Percentiles rank a stretch among this genome's conserved stretches.
Conservation (phyloP, 2,888 invertebrate genomes). For the Notocelia uddmanniana region DNA sequence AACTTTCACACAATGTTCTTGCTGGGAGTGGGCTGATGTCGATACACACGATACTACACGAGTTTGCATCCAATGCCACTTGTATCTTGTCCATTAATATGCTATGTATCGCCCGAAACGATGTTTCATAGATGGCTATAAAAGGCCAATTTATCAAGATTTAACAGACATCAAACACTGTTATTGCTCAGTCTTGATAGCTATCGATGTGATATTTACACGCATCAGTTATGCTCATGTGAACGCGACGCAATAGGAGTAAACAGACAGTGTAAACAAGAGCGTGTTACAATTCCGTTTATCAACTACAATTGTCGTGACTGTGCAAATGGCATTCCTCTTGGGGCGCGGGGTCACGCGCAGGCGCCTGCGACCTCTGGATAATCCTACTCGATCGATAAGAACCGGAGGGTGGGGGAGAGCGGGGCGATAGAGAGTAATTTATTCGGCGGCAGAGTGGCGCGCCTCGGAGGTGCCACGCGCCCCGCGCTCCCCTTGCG, state of each 20-base stretch:
- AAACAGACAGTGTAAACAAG: conserved; percentile 48
- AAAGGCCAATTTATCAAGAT: conserved; percentile 70
- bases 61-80: conserved; percentile 59
- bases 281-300: conserved; percentile 55
- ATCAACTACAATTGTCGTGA: conserved; percentile 66
- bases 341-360: conserved; percentile 71
- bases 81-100: conserved; percentile 58
- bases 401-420: conserved; percentile 60
- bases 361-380: conserved; percentile 77
- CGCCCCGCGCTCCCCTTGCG: conserved; percentile 58
- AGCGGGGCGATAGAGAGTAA: conserved; percentile 71
- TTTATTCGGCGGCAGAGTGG: conserved; percentile 85
- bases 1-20: conserved; percentile 57
- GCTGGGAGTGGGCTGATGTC: conserved; percentile 51
- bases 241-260: conserved; percentile 14
- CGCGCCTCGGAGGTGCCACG: conserved; percentile 78
- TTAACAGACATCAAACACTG: conserved; percentile 60
- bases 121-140: conserved; percentile 63
- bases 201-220: not conserved
- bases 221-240: not conserved
- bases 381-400: conserved; percentile 81
- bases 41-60: conserved; percentile 49
- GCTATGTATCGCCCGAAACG: conserved; percentile 61
- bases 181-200: conserved; percentile 42
- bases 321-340: conserved; percentile 72